These are phyloP conservation scores for Gryon sp. DNA, from an alignment of 1,140 invertebrate genomes.

Conservation along the genomic window DNA sequence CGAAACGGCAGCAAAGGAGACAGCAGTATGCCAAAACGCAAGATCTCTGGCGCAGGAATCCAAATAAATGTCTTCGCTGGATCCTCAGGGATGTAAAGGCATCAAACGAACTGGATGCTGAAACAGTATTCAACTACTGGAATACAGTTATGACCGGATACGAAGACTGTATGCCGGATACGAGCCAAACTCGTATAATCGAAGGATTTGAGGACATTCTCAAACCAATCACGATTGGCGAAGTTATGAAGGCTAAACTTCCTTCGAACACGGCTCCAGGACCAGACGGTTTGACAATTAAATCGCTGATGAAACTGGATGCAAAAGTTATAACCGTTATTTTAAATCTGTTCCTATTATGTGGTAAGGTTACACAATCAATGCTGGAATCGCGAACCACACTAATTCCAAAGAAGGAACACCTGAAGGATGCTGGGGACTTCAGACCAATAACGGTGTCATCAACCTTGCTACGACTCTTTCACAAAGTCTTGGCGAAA, in stretches of 20 bases:
- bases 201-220: background rate
- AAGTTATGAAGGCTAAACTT: background rate
- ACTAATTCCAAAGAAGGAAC: slow-evolving; percentile 56
- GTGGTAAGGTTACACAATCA: background rate
- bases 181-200: background rate
- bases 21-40: slow-evolving; percentile 6
- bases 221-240: background rate
- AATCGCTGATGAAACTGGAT: background rate
- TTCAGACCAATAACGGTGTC: slow-evolving; percentile 74
- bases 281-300: background rate
- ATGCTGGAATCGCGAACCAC: slow-evolving; percentile 41
- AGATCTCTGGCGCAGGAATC: slow-evolving; percentile 11
- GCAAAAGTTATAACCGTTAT: background rate
- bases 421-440: slow-evolving; percentile 6
- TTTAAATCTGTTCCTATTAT: slow-evolving; percentile 31
- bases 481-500: slow-evolving; percentile 1
- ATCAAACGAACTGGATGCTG: background rate
- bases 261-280: background rate
- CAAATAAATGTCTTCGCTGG: slow-evolving; percentile 3
- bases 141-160: background rate
- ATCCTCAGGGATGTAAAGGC: background rate
- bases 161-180: background rate
- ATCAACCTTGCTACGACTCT: slow-evolving; percentile 45
- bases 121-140: background rate
- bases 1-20: background rate